Percentiles rank a stretch among this genome's conserved stretches.
Evolutionary conservation across 2,797 vertebrate species (phyloP).

Genomic region (Trichosurus vulpecula): DNA sequence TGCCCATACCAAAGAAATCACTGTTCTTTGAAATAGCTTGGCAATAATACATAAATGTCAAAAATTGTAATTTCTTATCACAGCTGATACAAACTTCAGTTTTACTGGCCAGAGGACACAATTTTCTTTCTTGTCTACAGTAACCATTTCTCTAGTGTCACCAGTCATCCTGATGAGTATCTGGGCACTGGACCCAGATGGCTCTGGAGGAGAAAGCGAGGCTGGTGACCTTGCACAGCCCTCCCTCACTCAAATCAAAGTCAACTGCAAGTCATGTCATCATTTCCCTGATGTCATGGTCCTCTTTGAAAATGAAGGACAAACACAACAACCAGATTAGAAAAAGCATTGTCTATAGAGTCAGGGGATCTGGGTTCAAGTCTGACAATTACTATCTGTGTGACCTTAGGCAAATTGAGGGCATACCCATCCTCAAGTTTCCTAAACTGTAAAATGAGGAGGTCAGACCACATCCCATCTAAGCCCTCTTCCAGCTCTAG

Average conservation of each 20-base stretch:
- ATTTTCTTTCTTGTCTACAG: conserved; percentile 5
- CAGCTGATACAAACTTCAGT: background rate
- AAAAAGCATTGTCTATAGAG: conserved; percentile 33
- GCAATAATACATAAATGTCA: conserved; percentile 28
- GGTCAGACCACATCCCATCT: background rate
- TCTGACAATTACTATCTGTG: background rate
- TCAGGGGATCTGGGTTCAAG: background rate
- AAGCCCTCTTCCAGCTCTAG: background rate
- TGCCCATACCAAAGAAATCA: background rate
- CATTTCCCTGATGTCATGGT: too few relatives aligned
- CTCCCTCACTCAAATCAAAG: too few relatives aligned
- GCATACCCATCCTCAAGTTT: background rate
- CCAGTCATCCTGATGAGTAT: too few relatives aligned
- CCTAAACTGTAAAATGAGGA: background rate
- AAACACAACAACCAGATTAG: too few relatives aligned
- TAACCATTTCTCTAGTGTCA: conserved; percentile 4
- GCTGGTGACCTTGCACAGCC: too few relatives aligned
- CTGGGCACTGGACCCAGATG: too few relatives aligned
- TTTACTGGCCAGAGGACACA: background rate
- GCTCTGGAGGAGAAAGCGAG: too few relatives aligned
- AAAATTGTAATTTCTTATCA: conserved; percentile 23
- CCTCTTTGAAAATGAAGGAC: too few relatives aligned
- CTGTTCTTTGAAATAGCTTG: background rate
- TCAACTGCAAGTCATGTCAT: too few relatives aligned
- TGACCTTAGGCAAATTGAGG: background rate